Conservation (phyloP, 2,888 invertebrate genomes). For the Ditula angustiorana region DNA sequence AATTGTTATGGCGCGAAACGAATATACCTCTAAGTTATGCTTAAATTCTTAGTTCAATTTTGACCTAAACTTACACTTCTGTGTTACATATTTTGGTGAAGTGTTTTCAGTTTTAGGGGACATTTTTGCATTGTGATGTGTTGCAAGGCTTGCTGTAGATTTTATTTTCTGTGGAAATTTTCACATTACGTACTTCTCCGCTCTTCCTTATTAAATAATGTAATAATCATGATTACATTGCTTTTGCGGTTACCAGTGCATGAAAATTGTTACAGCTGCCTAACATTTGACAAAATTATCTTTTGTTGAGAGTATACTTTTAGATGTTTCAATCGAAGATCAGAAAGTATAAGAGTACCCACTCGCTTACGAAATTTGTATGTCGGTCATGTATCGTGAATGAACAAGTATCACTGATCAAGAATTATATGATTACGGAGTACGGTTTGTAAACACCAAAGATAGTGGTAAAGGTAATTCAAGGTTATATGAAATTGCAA, state of each 20-base stretch:
- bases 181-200: slow-evolving; percentile 30
- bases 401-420: neutral
- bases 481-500: slow-evolving; percentile 20
- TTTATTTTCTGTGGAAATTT: slow-evolving; percentile 17
- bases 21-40: neutral
- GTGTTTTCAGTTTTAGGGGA: neutral
- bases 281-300: slow-evolving; percentile 18
- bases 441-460: slow-evolving; percentile 7
- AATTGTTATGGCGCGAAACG: slow-evolving; percentile 8
- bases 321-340: neutral
- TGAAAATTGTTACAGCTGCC: slow-evolving; percentile 40
- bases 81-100: neutral
- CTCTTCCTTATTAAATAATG: slow-evolving; percentile 40
- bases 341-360: neutral
- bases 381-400: neutral
- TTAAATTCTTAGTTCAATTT: neutral
- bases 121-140: neutral
- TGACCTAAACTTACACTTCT: neutral
- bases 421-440: slow-evolving; percentile 4
- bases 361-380: neutral
- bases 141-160: neutral
- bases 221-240: slow-evolving; percentile 41
- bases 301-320: slow-evolving; percentile 8
- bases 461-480: slow-evolving; percentile 9
- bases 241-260: slow-evolving; percentile 47